Conservation (phyloP, 2,113 vertebrate genomes). For the Heterochromis multidens region DNA sequence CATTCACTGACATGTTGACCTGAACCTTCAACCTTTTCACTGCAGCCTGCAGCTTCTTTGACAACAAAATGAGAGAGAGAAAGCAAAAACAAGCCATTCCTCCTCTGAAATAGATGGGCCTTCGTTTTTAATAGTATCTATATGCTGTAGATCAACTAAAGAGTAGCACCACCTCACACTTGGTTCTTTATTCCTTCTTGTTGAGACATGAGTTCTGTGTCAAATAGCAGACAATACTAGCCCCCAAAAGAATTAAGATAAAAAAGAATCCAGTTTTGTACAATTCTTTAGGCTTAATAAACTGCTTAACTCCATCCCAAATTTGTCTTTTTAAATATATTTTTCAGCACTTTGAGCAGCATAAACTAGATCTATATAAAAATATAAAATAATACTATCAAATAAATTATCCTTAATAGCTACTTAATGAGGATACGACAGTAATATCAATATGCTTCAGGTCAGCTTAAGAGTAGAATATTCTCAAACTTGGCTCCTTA, state of each 20-base stretch:
- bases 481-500: not conserved
- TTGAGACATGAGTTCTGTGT: not conserved
- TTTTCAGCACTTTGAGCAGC: not conserved
- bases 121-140: not conserved
- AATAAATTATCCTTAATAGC: not conserved
- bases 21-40: not conserved
- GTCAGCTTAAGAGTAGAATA: not conserved
- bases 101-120: fast-evolving
- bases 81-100: not conserved
- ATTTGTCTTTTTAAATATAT: not conserved
- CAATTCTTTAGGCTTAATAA: not conserved
- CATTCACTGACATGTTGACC: not conserved
- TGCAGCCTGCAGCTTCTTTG: not conserved
- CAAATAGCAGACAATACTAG: not conserved
- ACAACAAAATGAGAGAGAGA: not conserved
- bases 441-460: not conserved
- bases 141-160: not conserved
- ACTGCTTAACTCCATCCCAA: not conserved
- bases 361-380: not conserved
- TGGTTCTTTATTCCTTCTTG: not conserved
- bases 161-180: not conserved
- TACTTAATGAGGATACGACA: not conserved
- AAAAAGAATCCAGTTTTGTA: not conserved
- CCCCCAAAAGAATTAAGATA: not conserved
- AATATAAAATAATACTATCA: not conserved